Evolutionary conservation across 1,140 invertebrate species (phyloP).

Genomic region (Hyposmocoma kahamanoa): DNA sequence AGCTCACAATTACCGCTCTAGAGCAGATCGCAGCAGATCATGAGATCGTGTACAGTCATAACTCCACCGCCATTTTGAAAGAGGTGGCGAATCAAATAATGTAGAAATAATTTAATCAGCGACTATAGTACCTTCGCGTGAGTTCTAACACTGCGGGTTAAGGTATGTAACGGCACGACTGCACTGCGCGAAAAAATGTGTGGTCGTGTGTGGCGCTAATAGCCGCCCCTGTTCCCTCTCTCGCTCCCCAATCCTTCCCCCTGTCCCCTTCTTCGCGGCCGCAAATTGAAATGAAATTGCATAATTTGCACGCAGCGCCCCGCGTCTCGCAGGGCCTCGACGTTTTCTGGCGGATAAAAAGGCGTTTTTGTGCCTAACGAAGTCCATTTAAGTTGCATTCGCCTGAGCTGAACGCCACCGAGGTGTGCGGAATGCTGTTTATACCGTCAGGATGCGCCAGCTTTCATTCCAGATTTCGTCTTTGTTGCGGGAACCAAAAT

Average conservation of each 20-base stretch:
- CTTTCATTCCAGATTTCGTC: neutral
- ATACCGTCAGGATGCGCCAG: neutral
- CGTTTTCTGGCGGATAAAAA: neutral
- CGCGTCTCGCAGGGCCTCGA: neutral
- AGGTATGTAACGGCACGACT: slow-evolving; percentile 30
- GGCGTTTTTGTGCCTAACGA: slow-evolving; percentile 50
- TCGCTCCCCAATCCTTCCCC: slow-evolving; percentile 10
- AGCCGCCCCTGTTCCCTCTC: slow-evolving; percentile 6
- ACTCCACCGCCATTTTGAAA: slow-evolving; percentile 61
- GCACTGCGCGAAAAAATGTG: slow-evolving; percentile 38
- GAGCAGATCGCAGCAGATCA: too few species aligned
- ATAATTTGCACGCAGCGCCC: slow-evolving; percentile 43
- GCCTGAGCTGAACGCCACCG: too few species aligned
- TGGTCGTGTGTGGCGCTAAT: slow-evolving; percentile 52
- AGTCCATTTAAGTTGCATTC: slow-evolving; percentile 32
- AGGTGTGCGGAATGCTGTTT: slow-evolving; percentile 1
- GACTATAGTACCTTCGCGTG: slow-evolving; percentile 17
- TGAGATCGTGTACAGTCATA: too few species aligned
- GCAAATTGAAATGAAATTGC: slow-evolving; percentile 62
- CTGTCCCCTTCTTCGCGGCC: slow-evolving; percentile 25
- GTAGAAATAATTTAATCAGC: slow-evolving; percentile 67
- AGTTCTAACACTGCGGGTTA: slow-evolving; percentile 23
- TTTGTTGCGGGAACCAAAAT: too few species aligned
- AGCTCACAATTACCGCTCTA: too few species aligned
- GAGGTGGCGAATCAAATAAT: slow-evolving; percentile 69